Conservation (phyloP, 53 echinoderm and acorn worm species). For the Patiria pectinifera region DNA sequence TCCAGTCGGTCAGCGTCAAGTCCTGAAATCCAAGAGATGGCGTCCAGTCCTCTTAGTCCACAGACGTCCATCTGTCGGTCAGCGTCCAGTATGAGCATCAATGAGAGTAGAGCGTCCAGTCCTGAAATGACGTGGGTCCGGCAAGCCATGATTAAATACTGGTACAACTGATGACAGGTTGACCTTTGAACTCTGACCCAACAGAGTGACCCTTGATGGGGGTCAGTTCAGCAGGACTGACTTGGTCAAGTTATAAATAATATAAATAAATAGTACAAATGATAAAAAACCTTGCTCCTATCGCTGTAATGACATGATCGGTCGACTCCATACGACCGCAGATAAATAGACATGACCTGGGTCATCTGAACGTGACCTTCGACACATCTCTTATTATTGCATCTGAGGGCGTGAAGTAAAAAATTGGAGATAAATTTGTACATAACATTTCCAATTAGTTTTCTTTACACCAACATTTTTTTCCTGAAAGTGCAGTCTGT, state of each 20-base stretch:
- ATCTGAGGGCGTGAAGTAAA: not conserved
- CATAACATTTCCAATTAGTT: not conserved
- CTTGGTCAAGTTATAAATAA: not conserved
- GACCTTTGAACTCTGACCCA: constrained; percentile 21
- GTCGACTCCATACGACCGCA: not conserved
- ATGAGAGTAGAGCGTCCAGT: constrained; percentile 88
- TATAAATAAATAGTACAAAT: not conserved
- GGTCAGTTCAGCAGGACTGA: not conserved
- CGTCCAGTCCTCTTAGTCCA: constrained; percentile 80
- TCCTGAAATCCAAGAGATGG: constrained; percentile 77
- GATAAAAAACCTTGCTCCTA: not conserved
- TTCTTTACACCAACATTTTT: not conserved
- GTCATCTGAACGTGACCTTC: not conserved
- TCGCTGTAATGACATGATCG: not conserved
- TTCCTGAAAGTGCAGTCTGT: not conserved
- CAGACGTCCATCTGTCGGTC: constrained; percentile 82
- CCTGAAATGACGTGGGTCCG: constrained; percentile 98
- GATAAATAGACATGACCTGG: not conserved
- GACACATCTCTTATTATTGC: not conserved
- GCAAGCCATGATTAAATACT: constrained; percentile 91
- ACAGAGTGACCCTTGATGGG: not conserved
- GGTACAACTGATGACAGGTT: constrained; percentile 89
- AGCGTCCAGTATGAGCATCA: constrained; percentile 78
- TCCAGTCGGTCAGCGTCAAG: constrained; percentile 95
- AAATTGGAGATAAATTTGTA: not conserved